Evolutionary conservation across 2,888 invertebrate species (phyloP), one percentile per base, ranked within the genome.

Genomic region (Cryptosula pallasiana): DNA sequence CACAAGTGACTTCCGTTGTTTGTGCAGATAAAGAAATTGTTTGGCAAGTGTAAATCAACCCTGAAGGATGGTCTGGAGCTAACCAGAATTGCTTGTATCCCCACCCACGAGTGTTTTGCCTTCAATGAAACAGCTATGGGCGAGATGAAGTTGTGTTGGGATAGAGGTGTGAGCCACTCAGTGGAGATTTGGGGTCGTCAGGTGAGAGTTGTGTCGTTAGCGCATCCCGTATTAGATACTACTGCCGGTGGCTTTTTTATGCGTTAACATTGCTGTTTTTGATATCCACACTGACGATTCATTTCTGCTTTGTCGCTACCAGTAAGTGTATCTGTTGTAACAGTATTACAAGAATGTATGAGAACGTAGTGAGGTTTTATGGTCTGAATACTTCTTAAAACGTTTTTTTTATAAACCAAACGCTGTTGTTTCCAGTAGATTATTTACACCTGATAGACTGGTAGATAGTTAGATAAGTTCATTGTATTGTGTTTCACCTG

Each of bases 11-110:
- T n/a, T n/a, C n/a, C n/a, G 20, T 45, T 13, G 20, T 45, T 13
- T 57, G 20, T 63, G 27, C 32, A 63, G 63, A 63, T 63, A 29
- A 63, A 63, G 63, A 63, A 63, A n/a, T 34, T 63, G 63, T 63
- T 63, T 63, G 63, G 63, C 3, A 63, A 63, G 32, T 63, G 63
- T n/a, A 63, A 63, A 32, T 63, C 63, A 13, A 32, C 63, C 25
- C 32, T 63, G 63, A 34, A 16, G 5, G 63, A 63, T 25, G 20
- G 63, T 27, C 27, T 63, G 32, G 32, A 63, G 3, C 3, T 63
- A 32, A 63, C 25, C n/a, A 20, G 63, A 25, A 25, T 2, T 5
- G 63, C 32, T 63, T 63, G 63, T 27, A 27, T 63, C 9, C 63
- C 63, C 27, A 63, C 63, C 2, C 27, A 63, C 16, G 63, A 63